phyloP scores from a whole-genome alignment of 2,888 invertebrate genomes.

The Pogonocherus hispidulus region DNA sequence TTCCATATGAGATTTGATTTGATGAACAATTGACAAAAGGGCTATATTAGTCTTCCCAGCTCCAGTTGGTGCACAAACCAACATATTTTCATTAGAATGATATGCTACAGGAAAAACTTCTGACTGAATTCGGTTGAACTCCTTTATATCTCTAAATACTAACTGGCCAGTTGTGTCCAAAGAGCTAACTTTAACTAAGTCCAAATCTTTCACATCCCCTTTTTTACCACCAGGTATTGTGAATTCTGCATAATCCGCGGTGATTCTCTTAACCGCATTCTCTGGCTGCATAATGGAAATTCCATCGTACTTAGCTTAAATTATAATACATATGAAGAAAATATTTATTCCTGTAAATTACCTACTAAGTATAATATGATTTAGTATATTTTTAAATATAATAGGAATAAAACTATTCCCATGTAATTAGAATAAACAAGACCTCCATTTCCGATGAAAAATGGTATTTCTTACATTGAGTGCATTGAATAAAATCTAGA shows the following conservation, averaged over 20 bases:
- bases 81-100: conserved; percentile 94
- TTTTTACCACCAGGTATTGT: conserved; percentile 81
- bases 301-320: conserved; percentile 60
- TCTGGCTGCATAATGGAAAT: conserved; percentile 73
- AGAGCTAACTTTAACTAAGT: conserved; percentile 61
- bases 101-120: conserved; percentile 97
- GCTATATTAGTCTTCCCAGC: conserved; percentile 99
- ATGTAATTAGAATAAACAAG: too few relatives aligned
- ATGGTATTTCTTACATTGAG: too few relatives aligned
- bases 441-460: too few relatives aligned
- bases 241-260: conserved; percentile 87
- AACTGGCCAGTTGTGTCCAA: conserved; percentile 84
- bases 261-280: conserved; percentile 80
- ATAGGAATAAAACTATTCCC: too few relatives aligned
- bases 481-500: too few relatives aligned
- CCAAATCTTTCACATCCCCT: conserved; percentile 73
- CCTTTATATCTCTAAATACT: conserved; percentile 89
- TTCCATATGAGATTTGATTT: conserved; percentile 87
- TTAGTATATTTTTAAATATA: too few relatives aligned
- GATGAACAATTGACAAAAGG: conserved; percentile 91
- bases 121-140: conserved; percentile 94
- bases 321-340: too few relatives aligned
- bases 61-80: conserved; percentile 99
- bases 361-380: too few relatives aligned
- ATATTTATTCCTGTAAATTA: too few relatives aligned